These are phyloP conservation scores for Salmo trutta DNA, from an alignment of 2,797 vertebrate species.

Conservation along the genomic window DNA sequence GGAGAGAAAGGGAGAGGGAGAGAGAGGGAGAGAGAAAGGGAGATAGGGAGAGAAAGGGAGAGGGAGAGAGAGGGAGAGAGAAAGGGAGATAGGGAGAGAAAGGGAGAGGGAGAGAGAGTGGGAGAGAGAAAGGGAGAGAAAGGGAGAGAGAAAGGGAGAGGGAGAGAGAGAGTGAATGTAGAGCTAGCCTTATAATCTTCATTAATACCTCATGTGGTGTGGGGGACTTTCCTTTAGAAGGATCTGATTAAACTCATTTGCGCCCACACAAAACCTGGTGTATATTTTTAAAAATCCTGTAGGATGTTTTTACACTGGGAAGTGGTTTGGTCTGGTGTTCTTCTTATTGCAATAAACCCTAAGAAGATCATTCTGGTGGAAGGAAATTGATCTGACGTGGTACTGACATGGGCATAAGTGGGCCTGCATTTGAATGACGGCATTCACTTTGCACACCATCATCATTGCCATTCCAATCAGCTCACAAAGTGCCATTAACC, in stretches of 20 bases:
- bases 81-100: neutral
- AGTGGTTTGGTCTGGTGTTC: constrained; percentile 33
- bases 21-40: neutral
- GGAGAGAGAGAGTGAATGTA: constrained; percentile 6
- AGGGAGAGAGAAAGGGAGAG: neutral
- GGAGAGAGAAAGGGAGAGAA: neutral
- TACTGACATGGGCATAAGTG: constrained; percentile 49
- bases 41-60: neutral
- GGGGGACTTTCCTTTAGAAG: constrained; percentile 48
- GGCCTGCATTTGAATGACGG: constrained; percentile 22
- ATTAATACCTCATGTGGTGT: constrained; percentile 50
- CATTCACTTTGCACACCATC: constrained; percentile 51
- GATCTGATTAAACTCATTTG: constrained; percentile 52
- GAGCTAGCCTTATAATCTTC: constrained; percentile 50
- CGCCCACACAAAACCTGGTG: constrained; percentile 49
- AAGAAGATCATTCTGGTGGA: constrained; percentile 44
- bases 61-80: neutral
- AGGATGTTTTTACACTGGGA: constrained; percentile 57
- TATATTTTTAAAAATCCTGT: constrained; percentile 40
- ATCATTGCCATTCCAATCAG: constrained; percentile 46
- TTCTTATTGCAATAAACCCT: constrained; percentile 8
- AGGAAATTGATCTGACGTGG: constrained; percentile 53
- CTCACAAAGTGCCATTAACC: constrained; percentile 70
- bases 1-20: neutral
- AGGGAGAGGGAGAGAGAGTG: neutral